phyloP scores from a whole-genome alignment of 2,888 invertebrate species.

The Eurois occulta region DNA sequence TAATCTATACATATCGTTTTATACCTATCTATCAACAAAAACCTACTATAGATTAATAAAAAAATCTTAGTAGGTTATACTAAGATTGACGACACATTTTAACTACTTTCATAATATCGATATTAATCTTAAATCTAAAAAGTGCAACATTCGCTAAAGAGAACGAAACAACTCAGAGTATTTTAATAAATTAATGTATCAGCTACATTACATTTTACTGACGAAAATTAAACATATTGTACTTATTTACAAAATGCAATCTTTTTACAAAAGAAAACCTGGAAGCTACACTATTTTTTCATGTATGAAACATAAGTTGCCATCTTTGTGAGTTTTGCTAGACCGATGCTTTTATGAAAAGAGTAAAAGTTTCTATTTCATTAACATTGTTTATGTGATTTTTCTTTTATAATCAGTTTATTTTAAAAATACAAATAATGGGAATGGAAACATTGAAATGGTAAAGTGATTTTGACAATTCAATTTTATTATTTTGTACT shows the following conservation, averaged over 20 bases:
- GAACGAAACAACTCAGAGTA: constrained; percentile 87
- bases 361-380: constrained; percentile 54
- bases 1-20: constrained; percentile 88
- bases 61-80: constrained; percentile 85
- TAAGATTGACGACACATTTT: constrained; percentile 87
- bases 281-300: constrained; percentile 69
- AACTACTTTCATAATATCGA: constrained; percentile 86
- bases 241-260: constrained; percentile 90
- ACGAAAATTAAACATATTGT: constrained; percentile 80
- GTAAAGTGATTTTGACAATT: constrained; percentile 68
- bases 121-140: constrained; percentile 86
- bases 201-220: constrained; percentile 81
- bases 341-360: constrained; percentile 56
- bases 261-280: constrained; percentile 80
- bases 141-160: constrained; percentile 89
- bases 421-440: constrained; percentile 57
- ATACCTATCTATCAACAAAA: constrained; percentile 89
- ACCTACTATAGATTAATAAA: constrained; percentile 83
- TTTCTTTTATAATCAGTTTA: constrained; percentile 49
- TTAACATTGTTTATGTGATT: constrained; percentile 45
- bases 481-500: constrained; percentile 86
- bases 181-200: constrained; percentile 88
- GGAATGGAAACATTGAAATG: constrained; percentile 61
- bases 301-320: constrained; percentile 62
- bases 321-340: constrained; percentile 56